Evolutionary conservation across 2,113 vertebrate species (phyloP).

Genomic region (Lamprologus tigripictilis): DNA sequence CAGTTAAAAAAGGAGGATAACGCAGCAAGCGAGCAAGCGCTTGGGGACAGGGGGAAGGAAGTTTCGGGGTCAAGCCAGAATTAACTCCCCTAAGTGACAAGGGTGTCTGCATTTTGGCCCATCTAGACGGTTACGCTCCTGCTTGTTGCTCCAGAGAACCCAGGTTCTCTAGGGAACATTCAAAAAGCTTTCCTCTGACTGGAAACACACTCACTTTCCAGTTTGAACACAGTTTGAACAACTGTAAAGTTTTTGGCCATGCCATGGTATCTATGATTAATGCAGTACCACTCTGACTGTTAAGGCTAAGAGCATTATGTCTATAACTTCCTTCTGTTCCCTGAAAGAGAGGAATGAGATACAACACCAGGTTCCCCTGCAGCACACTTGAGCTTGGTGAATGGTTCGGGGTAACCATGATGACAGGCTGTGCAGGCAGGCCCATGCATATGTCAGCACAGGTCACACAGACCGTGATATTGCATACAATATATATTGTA

Average conservation of each 20-base stretch:
- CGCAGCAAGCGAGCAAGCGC: background rate
- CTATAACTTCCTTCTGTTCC: background rate
- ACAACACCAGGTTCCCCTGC: background rate
- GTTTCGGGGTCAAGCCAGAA: background rate
- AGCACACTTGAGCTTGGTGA: background rate
- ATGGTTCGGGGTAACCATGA: background rate
- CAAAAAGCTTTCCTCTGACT: background rate
- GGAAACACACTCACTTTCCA: background rate
- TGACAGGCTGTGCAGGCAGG: background rate
- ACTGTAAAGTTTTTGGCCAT: background rate
- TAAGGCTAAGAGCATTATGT: background rate
- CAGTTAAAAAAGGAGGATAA: background rate
- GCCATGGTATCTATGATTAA: background rate
- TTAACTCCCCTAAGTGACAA: background rate
- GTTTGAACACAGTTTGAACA: background rate
- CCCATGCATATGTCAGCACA: background rate
- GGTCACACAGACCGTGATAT: background rate
- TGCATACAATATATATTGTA: background rate
- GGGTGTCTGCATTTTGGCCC: background rate
- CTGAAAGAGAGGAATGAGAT: background rate
- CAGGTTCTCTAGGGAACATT: background rate
- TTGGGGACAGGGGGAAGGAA: background rate
- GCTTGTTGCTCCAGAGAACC: background rate
- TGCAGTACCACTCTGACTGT: background rate
- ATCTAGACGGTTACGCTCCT: background rate